A percentile compares a stretch with the other conserved stretches of the same genome.
Evolutionary conservation across 1,140 invertebrate genomes (phyloP).

Genomic region (Neoseiulus cucumeris): DNA sequence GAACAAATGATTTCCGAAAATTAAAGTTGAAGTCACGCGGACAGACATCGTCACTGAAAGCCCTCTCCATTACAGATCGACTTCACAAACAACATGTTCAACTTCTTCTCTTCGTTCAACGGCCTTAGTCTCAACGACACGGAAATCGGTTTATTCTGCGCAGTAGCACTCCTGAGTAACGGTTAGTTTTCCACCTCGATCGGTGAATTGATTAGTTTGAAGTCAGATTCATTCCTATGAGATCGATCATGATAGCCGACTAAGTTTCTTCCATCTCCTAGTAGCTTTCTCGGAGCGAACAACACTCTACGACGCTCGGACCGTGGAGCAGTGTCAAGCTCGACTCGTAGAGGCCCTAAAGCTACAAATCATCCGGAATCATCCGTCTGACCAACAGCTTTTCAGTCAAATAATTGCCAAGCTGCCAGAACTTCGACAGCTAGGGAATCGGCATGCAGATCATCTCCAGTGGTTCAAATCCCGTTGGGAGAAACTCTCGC

Average conservation of each 20-base stretch:
- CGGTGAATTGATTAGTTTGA: background rate
- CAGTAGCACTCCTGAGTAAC: constrained; percentile 57
- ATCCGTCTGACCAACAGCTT: constrained; percentile 36
- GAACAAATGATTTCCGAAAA: background rate
- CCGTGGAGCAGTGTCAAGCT: constrained; percentile 55
- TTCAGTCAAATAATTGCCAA: constrained; percentile 46
- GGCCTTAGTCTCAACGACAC: constrained; percentile 59
- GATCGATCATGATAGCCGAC: background rate
- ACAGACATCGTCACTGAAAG: background rate
- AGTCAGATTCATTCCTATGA: background rate
- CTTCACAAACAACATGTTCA: constrained; percentile 50
- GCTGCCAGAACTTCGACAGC: constrained; percentile 50
- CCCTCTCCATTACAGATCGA: constrained; percentile 30
- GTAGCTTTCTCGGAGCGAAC: constrained; percentile 34
- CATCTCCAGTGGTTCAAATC: constrained; percentile 72
- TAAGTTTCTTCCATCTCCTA: background rate
- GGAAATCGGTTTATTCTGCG: constrained; percentile 72
- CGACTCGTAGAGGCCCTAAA: constrained; percentile 64
- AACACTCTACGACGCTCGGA: constrained; percentile 58
- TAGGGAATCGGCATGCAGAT: constrained; percentile 62
- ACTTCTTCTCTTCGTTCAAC: constrained; percentile 33
- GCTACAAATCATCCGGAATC: constrained; percentile 41
- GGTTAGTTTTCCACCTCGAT: constrained; percentile 27
- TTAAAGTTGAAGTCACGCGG: too few species aligned
- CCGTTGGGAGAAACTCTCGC: constrained; percentile 58